These are phyloP conservation scores for Platysternon megacephalum DNA, from an alignment of 2,113 vertebrate species.

Conservation along the genomic window DNA sequence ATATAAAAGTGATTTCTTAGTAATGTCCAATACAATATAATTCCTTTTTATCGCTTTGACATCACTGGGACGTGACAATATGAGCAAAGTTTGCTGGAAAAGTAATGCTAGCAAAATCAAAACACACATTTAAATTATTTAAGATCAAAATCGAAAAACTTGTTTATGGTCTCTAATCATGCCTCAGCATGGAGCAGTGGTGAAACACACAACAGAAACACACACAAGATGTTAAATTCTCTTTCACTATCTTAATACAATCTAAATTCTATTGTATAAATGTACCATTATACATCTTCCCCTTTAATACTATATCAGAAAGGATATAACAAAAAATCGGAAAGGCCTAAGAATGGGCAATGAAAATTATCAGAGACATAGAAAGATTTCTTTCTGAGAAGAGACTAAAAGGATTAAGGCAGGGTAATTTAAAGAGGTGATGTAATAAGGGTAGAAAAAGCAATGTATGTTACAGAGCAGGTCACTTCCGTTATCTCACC, in stretches of 20 bases:
- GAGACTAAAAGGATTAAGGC: neutral
- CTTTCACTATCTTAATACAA: neutral
- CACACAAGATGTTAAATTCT: neutral
- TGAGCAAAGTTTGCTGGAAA: slow-evolving; percentile 22
- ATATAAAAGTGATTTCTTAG: slow-evolving; percentile 21
- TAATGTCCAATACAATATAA: slow-evolving; percentile 28
- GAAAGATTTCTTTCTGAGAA: neutral
- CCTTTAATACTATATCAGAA: neutral
- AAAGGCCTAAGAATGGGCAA: neutral
- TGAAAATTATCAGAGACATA: neutral
- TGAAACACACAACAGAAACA: neutral
- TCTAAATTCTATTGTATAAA: neutral
- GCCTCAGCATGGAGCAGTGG: neutral
- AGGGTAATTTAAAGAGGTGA: slow-evolving; percentile 1
- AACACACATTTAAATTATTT: slow-evolving; percentile 24
- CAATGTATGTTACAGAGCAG: neutral
- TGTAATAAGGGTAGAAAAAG: neutral
- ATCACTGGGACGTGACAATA: slow-evolving; percentile 42
- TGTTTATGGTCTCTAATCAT: slow-evolving; percentile 12
- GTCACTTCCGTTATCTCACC: neutral
- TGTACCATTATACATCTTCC: neutral
- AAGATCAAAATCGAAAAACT: neutral
- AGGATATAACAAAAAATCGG: neutral
- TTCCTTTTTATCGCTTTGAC: slow-evolving; percentile 59
- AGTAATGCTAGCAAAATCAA: slow-evolving; percentile 27